phyloP scores from a whole-genome alignment of 2,888 invertebrate genomes.

The Zygothrica quintamaculata region DNA sequence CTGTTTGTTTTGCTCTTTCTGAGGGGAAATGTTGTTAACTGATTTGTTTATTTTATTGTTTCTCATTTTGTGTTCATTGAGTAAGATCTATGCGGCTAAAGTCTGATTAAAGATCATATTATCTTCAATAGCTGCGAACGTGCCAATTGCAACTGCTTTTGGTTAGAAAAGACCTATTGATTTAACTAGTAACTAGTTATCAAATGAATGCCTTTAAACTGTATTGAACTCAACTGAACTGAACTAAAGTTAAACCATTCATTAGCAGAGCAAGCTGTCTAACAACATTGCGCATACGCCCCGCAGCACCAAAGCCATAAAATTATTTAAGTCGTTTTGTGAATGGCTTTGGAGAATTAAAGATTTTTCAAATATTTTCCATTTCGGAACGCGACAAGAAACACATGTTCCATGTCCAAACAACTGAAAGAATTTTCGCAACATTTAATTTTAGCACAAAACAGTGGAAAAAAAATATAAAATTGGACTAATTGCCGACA shows the following conservation, averaged over 20 bases:
- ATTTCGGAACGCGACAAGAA: slow-evolving; percentile 40
- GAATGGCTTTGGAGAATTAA: slow-evolving; percentile 64
- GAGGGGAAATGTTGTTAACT: too few species aligned
- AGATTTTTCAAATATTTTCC: slow-evolving; percentile 73
- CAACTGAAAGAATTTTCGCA: slow-evolving; percentile 75
- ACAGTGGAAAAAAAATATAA: slow-evolving; percentile 48
- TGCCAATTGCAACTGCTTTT: slow-evolving; percentile 44
- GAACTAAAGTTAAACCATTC: slow-evolving; percentile 49
- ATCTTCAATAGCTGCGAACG: slow-evolving; percentile 40
- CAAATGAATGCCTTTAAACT: slow-evolving; percentile 34
- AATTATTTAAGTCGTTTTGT: slow-evolving; percentile 68
- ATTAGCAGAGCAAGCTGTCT: slow-evolving; percentile 60
- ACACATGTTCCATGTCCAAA: slow-evolving; percentile 65
- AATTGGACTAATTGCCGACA: slow-evolving; percentile 79
- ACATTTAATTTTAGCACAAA: slow-evolving; percentile 77
- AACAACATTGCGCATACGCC: slow-evolving; percentile 71
- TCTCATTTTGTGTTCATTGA: slow-evolving; percentile 24
- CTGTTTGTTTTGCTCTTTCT: slow-evolving; percentile 3
- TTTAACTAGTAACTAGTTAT: slow-evolving; percentile 38
- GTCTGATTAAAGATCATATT: slow-evolving; percentile 41
- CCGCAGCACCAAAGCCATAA: slow-evolving; percentile 43
- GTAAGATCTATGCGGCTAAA: slow-evolving; percentile 43
- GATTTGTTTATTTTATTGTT: too few species aligned
- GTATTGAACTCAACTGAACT: slow-evolving; percentile 4
- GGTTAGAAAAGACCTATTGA: slow-evolving; percentile 25